Evolutionary conservation across 53 echinoderm and acorn worm species (phyloP), one percentile per base, ranked within the genome.

Genomic region (Luidia sarsii): DNA sequence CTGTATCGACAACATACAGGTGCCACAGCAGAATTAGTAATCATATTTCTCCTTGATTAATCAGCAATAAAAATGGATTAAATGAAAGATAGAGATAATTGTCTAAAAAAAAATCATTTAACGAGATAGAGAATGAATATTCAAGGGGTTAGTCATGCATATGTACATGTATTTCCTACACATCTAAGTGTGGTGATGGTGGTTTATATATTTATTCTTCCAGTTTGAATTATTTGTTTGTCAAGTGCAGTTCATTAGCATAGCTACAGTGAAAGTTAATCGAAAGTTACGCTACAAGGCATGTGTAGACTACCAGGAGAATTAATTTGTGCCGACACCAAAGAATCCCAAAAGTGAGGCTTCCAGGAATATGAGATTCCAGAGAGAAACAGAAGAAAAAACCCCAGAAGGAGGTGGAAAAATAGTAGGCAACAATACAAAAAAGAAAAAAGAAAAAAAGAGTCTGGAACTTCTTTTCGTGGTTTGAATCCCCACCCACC

Each of bases 61-160:
- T 77, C 4, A 61, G 77, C 61, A 20, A 77, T 77, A 38, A 43
- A 77, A 43, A 77, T 77, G 77, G 61, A 59, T 41, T 77, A 39
- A 77, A 72, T 0, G 30, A 57, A 28, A 11, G 11, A 41, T 41
- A 41, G 20, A 67, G 41, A 67, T 9, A 63, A n/a, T n/a, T n/a
- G n/a, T n/a, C n/a, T n/a, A n/a, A n/a, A n/a, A n/a, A n/a, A n/a
- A n/a, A n/a, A n/a, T n/a, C n/a, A n/a, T n/a, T n/a, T n/a, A n/a
- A n/a, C n/a, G 36, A 57, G 59, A 57, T 6, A 57, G 59, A 51
- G 16, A 61, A 77, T 77, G 77, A 77, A 46, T 65, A 65, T 19
- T 72, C 15, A 72, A 69, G 24, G 22, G 39, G 77, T 77, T 77
- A 77, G 62, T 77, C 77, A 77, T 77, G 77, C 77, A 77, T 15